Conservation (phyloP, 2,888 invertebrate species). For the Strigamia crassipes region DNA sequence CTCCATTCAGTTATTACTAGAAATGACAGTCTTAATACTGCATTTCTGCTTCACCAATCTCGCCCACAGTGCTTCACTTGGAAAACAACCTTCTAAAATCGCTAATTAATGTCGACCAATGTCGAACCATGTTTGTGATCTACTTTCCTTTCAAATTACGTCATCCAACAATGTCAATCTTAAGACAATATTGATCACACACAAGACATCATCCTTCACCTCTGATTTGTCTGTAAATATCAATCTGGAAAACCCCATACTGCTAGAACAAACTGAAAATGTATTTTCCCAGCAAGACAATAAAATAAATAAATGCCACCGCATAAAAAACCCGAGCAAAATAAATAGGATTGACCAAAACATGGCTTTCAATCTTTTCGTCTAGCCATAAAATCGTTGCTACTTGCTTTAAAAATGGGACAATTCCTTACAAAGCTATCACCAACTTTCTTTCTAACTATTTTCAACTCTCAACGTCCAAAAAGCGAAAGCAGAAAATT, state of each 20-base stretch:
- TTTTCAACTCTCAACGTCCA: no score
- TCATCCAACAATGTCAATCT: background rate
- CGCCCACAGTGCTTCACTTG: background rate
- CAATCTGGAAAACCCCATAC: background rate
- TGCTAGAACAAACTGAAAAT: background rate
- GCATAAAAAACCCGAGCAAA: background rate
- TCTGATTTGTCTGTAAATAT: background rate
- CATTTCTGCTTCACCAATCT: background rate
- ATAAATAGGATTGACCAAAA: background rate
- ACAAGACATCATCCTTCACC: background rate
- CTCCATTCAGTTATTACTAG: background rate
- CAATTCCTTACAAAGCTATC: no score
- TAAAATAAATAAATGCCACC: background rate
- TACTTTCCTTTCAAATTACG: background rate
- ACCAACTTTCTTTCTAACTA: no score
- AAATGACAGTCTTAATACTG: conserved; percentile 19
- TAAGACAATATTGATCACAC: background rate
- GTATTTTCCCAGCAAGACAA: background rate
- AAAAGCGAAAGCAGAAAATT: no score
- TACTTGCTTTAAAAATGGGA: no score
- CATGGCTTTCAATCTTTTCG: no score
- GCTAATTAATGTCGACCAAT: background rate
- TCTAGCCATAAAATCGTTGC: no score
- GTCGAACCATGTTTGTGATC: background rate
- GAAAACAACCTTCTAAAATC: background rate